Conservation (phyloP, 1,140 invertebrate species). For the Psilanteris sp. region DNA sequence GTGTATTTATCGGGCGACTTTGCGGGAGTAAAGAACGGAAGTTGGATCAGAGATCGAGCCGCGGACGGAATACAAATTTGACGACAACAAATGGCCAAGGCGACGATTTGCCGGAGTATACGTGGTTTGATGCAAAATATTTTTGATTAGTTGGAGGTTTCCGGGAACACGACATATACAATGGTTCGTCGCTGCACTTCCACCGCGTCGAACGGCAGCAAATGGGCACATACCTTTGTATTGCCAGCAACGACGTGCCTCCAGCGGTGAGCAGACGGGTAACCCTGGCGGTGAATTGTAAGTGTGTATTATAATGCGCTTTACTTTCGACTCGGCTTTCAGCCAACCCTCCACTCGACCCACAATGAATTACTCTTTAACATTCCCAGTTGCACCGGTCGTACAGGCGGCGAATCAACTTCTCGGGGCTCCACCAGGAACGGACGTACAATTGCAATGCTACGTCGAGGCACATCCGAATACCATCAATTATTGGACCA, state of each 20-base stretch:
- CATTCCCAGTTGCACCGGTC: conserved; percentile 86
- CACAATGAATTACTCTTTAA: conserved; percentile 63
- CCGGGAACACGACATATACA: conserved; percentile 82
- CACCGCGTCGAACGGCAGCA: conserved; percentile 88
- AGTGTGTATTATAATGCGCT: conserved; percentile 80
- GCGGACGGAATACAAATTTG: conserved; percentile 46
- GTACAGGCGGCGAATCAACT: conserved; percentile 91
- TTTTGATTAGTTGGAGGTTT: conserved; percentile 64
- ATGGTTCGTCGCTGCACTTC: conserved; percentile 86
- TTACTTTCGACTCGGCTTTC: conserved; percentile 56
- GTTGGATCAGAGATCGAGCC: background rate
- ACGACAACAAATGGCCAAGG: conserved; percentile 49
- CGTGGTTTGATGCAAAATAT: conserved; percentile 56
- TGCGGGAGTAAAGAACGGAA: conserved; percentile 43
- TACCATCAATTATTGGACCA: conserved; percentile 91
- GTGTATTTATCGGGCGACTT: conserved; percentile 53
- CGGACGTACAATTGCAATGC: conserved; percentile 89
- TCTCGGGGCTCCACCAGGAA: conserved; percentile 88
- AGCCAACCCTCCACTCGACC: conserved; percentile 47
- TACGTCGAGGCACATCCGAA: conserved; percentile 91
- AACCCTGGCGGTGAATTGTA: conserved; percentile 92
- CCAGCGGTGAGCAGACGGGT: conserved; percentile 93
- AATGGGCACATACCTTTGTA: conserved; percentile 93
- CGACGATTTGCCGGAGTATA: conserved; percentile 28
- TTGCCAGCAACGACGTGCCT: conserved; percentile 93